These are phyloP conservation scores for Ceratosolen fusciceps DNA, from an alignment of 1,140 invertebrate genomes.

Conservation along the genomic window DNA sequence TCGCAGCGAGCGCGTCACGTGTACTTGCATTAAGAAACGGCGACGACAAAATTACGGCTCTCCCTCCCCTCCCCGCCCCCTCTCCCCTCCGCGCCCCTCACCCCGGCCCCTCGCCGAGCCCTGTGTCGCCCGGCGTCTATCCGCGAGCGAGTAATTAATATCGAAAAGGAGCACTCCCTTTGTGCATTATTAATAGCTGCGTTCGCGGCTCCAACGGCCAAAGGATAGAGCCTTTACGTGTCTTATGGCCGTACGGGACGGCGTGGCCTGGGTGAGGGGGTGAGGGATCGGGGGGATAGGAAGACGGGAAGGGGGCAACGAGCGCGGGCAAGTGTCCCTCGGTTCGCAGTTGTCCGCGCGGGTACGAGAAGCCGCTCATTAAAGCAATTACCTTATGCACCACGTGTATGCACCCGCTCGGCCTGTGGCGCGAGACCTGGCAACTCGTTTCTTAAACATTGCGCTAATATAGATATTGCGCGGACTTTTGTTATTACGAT, in stretches of 20 bases:
- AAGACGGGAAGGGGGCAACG: background rate
- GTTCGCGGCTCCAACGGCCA: background rate
- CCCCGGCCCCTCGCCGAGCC: background rate
- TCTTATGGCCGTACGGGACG: no score
- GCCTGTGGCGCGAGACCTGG: background rate
- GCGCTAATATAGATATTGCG: slow-evolving; percentile 41
- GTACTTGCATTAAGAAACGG: background rate
- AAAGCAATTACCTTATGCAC: slow-evolving; percentile 38
- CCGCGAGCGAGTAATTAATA: slow-evolving; percentile 4
- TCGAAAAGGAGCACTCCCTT: slow-evolving; percentile 5
- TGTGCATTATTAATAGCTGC: slow-evolving; percentile 26
- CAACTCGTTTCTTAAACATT: slow-evolving; percentile 44
- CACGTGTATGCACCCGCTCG: slow-evolving; percentile 15
- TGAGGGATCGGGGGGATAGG: no score
- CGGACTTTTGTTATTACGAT: slow-evolving; percentile 13
- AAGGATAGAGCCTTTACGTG: no score
- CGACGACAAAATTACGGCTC: slow-evolving; percentile 4
- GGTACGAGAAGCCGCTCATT: slow-evolving; percentile 35
- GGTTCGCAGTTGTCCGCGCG: background rate
- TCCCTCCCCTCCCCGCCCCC: background rate
- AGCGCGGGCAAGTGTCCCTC: background rate
- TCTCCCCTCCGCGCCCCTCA: no score
- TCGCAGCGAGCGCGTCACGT: background rate
- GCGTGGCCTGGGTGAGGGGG: no score
- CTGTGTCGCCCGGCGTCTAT: no score